Percentiles rank a stretch among this genome's conserved stretches.
These are phyloP conservation scores for mouse (Mus musculus) DNA, from an alignment of 2,113 vertebrate genomes.

Conservation along the genomic window DNA sequence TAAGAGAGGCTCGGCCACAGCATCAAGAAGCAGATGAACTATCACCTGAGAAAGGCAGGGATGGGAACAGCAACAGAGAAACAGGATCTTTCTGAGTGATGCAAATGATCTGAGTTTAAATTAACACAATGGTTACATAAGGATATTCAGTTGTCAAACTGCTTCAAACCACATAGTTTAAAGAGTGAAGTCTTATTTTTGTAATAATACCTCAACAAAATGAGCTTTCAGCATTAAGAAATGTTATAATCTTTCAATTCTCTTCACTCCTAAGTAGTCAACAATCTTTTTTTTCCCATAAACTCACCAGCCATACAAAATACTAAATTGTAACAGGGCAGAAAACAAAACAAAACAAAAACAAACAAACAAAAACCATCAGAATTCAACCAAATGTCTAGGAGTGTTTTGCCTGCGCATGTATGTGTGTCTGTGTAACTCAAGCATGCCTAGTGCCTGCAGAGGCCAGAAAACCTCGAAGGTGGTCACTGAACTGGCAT, in stretches of 20 bases:
- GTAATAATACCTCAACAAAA: slow-evolving; percentile 30
- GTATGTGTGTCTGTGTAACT: neutral
- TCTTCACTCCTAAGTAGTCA: slow-evolving; percentile 18
- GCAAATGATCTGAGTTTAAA: neutral
- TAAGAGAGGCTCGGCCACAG: neutral
- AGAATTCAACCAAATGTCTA: slow-evolving; percentile 13
- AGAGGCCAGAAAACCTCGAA: neutral
- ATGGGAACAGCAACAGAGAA: neutral
- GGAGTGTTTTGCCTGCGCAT: neutral
- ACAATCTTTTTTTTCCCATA: neutral
- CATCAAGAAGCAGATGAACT: neutral
- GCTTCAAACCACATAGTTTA: neutral
- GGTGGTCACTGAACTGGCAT: neutral
- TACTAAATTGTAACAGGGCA: neutral
- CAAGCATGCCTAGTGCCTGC: neutral
- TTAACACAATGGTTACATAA: neutral
- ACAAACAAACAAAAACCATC: neutral
- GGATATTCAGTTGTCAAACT: slow-evolving; percentile 20
- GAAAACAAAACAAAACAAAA: neutral
- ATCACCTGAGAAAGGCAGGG: neutral
- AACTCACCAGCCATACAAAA: neutral
- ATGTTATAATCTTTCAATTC: slow-evolving; percentile 1
- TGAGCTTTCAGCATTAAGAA: slow-evolving; percentile 57
- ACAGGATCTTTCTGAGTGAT: neutral
- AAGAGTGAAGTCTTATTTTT: neutral